phyloP scores from a whole-genome alignment of 2,888 invertebrate genomes.

The Eutolmus rufibarbis region DNA sequence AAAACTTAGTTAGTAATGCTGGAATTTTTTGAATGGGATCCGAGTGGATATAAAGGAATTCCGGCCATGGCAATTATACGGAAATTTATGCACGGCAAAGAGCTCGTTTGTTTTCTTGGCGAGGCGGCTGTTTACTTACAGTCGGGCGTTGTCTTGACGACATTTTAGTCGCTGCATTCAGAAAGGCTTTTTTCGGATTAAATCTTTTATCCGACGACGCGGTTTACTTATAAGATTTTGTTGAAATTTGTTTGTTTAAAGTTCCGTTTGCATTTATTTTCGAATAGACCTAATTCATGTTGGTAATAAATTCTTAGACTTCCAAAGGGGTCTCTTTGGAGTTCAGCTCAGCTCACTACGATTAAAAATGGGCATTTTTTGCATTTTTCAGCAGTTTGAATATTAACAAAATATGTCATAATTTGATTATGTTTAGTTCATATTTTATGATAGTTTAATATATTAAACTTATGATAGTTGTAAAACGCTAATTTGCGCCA shows the following conservation, averaged over 20 bases:
- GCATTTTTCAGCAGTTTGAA: too few relatives aligned
- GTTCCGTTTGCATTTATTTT: background rate
- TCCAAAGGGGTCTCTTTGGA: too few relatives aligned
- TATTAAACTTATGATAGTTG: too few relatives aligned
- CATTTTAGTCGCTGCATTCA: background rate
- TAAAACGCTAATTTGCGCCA: too few relatives aligned
- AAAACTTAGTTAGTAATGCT: background rate
- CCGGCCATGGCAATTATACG: background rate
- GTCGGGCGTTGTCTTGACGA: background rate
- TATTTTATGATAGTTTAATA: too few relatives aligned
- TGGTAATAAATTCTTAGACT: background rate
- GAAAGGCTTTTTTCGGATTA: background rate
- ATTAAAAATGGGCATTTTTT: too few relatives aligned
- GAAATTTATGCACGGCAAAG: background rate
- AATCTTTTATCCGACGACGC: background rate
- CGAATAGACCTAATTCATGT: background rate
- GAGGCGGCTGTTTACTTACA: background rate
- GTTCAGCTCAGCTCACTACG: too few relatives aligned
- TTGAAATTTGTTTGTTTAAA: background rate
- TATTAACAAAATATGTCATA: too few relatives aligned
- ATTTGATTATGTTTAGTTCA: too few relatives aligned
- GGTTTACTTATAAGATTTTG: background rate
- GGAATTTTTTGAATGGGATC: background rate
- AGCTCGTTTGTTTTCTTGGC: background rate
- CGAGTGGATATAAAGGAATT: background rate